Base-by-base conservation (phyloP, 2,888 invertebrate species). In the Carcina quercana region DNA sequence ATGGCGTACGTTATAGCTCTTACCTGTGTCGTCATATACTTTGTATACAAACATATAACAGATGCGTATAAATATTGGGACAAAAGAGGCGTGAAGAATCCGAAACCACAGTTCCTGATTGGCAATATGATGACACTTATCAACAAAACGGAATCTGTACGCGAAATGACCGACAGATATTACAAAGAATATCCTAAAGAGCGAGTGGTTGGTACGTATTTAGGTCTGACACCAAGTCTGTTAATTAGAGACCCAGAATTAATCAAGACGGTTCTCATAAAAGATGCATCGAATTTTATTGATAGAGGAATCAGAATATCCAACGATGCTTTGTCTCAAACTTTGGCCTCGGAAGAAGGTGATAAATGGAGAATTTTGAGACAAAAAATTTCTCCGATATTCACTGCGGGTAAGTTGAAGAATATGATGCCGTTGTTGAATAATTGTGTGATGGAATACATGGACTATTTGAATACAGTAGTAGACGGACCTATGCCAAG, bases 281-380 rank as follows among this genome's bases (percentile, higher is more conserved):
- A 50, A 13, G 60, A 65, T 29, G 64, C 61, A 28, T 35, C 41
- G n/a, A 31, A 45, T 28, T 64, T 64, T 35, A 42, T 51, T 27
- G 40, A 49, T 10, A 45, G 62, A 21, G 66, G 62, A 0, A 6
- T 57, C 0, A 45, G 47, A 8, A 37, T 50, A 0, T 45, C 47
- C 3, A 40, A 44, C 6, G 43, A 50, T 7, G 47, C 50, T 5
- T 34, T 61, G 3, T 37, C 51, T 22, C 45, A 46, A 13, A 66
- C 61, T 26, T 30, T 68, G 6, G 54, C 64, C 25, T 35, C 43
- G 2, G 52, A 45, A 11, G 58, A 63, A 13, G 65, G 63, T 1
- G 60, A 64, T 12, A 39, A 47, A 3, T 69, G 69, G 69, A 58
- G 46, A 35, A 37, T 59, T 14, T 37, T 61, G 32, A 47, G 69